Evolutionary conservation across 1,140 invertebrate species (phyloP).

Genomic region (Drosophila melanica): DNA sequence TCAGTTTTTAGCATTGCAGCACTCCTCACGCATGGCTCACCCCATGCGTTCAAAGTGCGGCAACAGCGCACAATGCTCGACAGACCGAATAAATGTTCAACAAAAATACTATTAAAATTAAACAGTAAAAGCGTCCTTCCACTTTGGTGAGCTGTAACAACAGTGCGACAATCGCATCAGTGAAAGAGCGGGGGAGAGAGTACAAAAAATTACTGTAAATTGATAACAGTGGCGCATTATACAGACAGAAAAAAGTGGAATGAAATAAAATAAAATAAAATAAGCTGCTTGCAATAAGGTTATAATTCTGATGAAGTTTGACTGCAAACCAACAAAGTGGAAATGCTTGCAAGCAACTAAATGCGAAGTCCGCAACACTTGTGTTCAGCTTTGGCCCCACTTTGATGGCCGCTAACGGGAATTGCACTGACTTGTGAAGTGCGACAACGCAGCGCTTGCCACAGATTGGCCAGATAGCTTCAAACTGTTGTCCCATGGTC

Average conservation of each 20-base stretch:
- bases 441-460: slow-evolving; percentile 13
- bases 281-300: not conserved
- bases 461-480: slow-evolving; percentile 8
- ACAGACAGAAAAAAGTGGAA: no score
- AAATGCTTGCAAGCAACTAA: not conserved
- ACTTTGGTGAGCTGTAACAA: not conserved
- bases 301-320: slow-evolving; percentile 4
- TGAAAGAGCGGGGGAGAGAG: no score
- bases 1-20: not conserved
- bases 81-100: not conserved
- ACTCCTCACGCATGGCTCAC: no score
- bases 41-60: no score
- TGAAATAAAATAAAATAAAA: no score
- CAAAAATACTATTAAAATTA: not conserved
- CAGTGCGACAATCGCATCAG: no score
- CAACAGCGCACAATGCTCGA: no score
- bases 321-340: not conserved
- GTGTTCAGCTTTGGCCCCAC: no score
- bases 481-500: no score
- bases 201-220: no score
- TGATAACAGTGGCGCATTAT: no score
- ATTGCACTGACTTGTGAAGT: slow-evolving; percentile 1
- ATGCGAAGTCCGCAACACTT: no score
- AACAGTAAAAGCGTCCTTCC: not conserved
- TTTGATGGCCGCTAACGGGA: not conserved